Evolutionary conservation across 1,140 invertebrate species (phyloP).

Genomic region (Goniozus legneri): DNA sequence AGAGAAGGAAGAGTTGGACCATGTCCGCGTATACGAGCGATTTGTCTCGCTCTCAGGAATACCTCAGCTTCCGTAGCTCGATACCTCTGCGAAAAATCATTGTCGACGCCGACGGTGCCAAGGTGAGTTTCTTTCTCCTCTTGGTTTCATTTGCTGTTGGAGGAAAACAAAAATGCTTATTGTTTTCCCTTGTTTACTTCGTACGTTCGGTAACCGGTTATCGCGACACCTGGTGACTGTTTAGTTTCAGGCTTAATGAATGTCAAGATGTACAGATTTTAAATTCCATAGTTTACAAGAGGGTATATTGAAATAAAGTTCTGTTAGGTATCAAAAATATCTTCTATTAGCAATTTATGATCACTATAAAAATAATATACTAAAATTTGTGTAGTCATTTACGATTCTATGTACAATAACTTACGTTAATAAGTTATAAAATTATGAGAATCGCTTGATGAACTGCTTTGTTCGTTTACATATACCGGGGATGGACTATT

Average conservation of each 20-base stretch:
- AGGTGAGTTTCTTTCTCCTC: constrained; percentile 56
- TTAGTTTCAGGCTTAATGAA: not conserved
- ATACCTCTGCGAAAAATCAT: constrained; percentile 77
- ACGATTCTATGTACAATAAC: too few relatives aligned
- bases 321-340: too few relatives aligned
- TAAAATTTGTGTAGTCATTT: too few relatives aligned
- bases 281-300: not conserved
- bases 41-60: constrained; percentile 74
- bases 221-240: not conserved
- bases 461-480: too few relatives aligned
- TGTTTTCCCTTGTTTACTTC: not conserved
- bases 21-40: constrained; percentile 67
- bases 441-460: too few relatives aligned
- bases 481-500: too few relatives aligned
- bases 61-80: constrained; percentile 80
- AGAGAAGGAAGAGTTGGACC: too few relatives aligned
- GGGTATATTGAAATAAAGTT: too few relatives aligned
- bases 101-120: constrained; percentile 73
- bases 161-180: not conserved
- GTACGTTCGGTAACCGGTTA: not conserved
- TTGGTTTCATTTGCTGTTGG: not conserved
- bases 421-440: too few relatives aligned
- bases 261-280: not conserved
- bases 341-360: too few relatives aligned
- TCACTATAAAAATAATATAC: too few relatives aligned